These are phyloP conservation scores for Scrobipalpa atriplicella DNA, from an alignment of 2,888 invertebrate genomes.

Conservation along the genomic window DNA sequence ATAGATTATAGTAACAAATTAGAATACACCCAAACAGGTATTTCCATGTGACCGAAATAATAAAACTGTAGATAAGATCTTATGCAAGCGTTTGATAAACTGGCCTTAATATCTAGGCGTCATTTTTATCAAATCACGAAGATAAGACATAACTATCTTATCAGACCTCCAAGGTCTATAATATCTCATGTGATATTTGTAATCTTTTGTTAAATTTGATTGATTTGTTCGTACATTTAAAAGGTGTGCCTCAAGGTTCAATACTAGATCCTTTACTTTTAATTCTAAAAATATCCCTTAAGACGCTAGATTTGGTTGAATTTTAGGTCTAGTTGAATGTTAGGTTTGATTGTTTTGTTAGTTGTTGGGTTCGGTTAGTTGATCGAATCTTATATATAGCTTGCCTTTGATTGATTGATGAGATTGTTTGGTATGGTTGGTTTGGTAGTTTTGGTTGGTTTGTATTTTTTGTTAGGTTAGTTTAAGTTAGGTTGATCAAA, in stretches of 20 bases:
- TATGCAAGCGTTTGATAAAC: background rate
- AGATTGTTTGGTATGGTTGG: no score
- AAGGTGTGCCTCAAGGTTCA: background rate
- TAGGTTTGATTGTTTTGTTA: no score
- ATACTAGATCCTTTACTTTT: background rate
- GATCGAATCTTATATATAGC: no score
- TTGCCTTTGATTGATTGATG: no score
- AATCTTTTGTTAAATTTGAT: background rate
- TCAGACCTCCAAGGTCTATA: background rate
- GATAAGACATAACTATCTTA: slow-evolving; percentile 10
- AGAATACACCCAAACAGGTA: no score
- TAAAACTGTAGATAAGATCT: background rate
- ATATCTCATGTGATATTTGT: background rate
- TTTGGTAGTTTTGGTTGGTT: no score
- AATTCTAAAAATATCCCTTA: background rate
- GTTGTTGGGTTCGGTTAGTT: no score
- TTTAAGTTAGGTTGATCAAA: no score
- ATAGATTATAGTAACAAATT: no score
- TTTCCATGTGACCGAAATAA: background rate
- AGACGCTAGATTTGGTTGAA: no score
- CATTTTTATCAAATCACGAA: slow-evolving; percentile 1
- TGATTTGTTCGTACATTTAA: background rate
- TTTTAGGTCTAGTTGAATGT: no score
- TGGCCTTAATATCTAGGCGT: background rate
- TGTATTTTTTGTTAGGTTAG: no score